Conservation (phyloP, 2,888 invertebrate species). For the Drosophila borborema region DNA sequence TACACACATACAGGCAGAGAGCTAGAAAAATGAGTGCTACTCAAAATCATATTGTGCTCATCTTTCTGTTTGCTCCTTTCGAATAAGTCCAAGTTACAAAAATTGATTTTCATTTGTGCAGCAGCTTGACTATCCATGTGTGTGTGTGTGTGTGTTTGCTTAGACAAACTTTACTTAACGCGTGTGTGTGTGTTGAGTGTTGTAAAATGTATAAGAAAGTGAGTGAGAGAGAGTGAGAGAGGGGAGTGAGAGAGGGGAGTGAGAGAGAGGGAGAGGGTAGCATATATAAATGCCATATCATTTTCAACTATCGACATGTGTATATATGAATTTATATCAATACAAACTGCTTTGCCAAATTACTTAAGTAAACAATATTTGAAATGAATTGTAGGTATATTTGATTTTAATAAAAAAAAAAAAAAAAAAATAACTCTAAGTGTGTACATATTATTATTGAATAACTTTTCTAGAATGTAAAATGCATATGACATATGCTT, state of each 20-base stretch:
- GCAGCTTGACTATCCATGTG: slow-evolving; percentile 53
- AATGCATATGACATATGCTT: not conserved
- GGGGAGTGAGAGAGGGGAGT: no score
- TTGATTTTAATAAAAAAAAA: not conserved
- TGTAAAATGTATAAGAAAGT: not conserved
- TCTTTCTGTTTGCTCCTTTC: not conserved
- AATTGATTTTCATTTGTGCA: slow-evolving; percentile 76
- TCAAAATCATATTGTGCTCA: slow-evolving; percentile 56
- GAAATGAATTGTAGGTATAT: not conserved
- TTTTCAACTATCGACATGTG: slow-evolving; percentile 35
- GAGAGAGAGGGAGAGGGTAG: not conserved
- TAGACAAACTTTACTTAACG: slow-evolving; percentile 32
- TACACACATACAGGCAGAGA: not conserved
- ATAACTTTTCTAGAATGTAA: not conserved
- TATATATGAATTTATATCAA: not conserved
- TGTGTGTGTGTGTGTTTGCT: slow-evolving; percentile 16
- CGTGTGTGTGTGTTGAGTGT: slow-evolving; percentile 1
- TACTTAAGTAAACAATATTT: not conserved
- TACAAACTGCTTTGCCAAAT: not conserved
- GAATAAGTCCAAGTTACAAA: slow-evolving; percentile 52
- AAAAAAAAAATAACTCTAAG: not conserved
- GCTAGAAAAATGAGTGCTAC: slow-evolving; percentile 19
- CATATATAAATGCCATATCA: slow-evolving; percentile 33
- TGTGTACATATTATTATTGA: not conserved
- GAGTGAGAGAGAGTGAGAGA: no score